phyloP scores from a whole-genome alignment of 2,113 vertebrate species.

The Carlito syrichta region DNA sequence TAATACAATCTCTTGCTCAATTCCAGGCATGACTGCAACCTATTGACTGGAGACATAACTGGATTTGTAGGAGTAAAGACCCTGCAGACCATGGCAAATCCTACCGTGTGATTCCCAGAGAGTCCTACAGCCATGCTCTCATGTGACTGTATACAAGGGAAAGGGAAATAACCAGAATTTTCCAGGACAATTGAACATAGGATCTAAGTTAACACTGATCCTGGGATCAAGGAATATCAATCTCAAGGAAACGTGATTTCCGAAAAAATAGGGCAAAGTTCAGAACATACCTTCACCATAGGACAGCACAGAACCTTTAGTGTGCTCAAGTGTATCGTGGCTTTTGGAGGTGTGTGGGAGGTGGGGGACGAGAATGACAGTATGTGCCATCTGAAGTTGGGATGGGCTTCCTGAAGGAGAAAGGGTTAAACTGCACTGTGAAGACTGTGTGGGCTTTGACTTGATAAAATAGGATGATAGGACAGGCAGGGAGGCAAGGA shows the following conservation, averaged over 20 bases:
- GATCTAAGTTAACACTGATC: neutral
- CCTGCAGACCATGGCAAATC: neutral
- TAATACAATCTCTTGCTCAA: neutral
- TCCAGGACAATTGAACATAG: neutral
- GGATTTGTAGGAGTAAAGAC: neutral
- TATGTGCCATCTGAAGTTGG: neutral
- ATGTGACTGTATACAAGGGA: neutral
- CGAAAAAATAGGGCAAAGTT: no score
- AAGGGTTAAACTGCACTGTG: neutral
- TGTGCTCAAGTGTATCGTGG: neutral
- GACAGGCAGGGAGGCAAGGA: neutral
- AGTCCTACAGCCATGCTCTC: neutral
- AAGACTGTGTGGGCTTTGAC: neutral
- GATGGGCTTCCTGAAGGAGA: neutral
- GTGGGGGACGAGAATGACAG: no score
- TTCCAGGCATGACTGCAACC: neutral
- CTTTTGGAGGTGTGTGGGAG: neutral
- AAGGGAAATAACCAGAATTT: neutral
- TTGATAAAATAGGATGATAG: neutral
- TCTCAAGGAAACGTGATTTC: no score
- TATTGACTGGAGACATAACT: neutral
- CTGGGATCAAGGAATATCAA: no score
- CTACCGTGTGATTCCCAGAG: neutral
- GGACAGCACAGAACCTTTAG: neutral
- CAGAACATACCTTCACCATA: neutral